phyloP scores from a whole-genome alignment of 1,140 invertebrate species.

The Phymorhynchus buccinoides region DNA sequence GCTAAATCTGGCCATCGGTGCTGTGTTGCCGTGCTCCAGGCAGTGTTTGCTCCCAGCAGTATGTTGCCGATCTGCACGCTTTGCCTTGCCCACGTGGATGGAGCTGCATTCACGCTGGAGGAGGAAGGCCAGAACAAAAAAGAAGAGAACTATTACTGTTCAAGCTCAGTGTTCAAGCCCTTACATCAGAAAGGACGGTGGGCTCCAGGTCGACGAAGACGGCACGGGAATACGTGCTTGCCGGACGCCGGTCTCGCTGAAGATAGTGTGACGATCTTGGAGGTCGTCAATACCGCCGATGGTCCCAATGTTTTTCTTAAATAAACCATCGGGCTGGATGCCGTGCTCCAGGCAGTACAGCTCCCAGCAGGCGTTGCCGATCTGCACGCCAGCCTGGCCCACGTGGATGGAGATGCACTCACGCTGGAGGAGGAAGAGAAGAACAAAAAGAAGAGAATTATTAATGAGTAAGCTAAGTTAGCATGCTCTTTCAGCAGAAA shows the following conservation, averaged over 20 bases:
- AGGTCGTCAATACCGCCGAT: constrained; percentile 3
- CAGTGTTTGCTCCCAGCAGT: not conserved
- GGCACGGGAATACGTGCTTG: too few relatives aligned
- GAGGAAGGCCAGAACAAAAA: too few relatives aligned
- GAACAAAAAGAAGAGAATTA: too few relatives aligned
- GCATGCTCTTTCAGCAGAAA: not conserved
- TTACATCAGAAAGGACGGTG: not conserved
- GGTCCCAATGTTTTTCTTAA: not conserved
- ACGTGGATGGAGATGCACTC: not conserved
- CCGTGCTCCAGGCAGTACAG: not conserved
- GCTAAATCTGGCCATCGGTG: not conserved
- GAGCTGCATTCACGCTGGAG: too few relatives aligned
- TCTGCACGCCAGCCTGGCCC: not conserved
- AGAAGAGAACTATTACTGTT: too few relatives aligned
- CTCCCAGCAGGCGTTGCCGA: not conserved
- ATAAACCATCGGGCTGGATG: not conserved
- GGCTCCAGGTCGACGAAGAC: constrained; percentile 12
- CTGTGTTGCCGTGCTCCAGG: not conserved
- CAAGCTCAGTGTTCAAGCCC: not conserved
- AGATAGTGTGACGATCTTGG: not conserved
- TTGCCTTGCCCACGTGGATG: not conserved
- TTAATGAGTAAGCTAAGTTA: not conserved
- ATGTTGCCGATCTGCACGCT: not conserved
- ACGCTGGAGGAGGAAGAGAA: too few relatives aligned
- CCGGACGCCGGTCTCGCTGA: constrained; percentile 8